Evolutionary conservation across 2,888 invertebrate species (phyloP), one percentile per base, ranked within the genome.

Genomic region (Charanyca ferruginea): DNA sequence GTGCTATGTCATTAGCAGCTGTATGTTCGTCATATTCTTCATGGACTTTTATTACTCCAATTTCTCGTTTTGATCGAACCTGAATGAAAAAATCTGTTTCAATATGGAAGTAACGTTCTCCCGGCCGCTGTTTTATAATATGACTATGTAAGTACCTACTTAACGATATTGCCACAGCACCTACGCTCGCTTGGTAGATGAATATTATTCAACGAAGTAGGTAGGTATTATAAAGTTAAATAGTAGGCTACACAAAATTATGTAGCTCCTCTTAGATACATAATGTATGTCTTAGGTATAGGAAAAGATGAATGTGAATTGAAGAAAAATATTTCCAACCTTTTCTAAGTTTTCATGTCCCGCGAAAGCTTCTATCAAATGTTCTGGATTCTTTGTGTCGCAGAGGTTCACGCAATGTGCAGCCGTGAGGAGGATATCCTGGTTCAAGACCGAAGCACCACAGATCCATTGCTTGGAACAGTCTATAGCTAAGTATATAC

Each of bases 381-480:
- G 65, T 3, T 20, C 35, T 13, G 67, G 44, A 6, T 68, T 45
- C 3, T 16, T 8, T 5, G 25, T 22, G 18, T 68, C 25, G 11
- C 68, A 65, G 3, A 16, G 3, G 6, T 28, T 25, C 11, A 54
- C 35, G 28, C 68, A 65, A 28, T 67, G 54, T n/a, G 53, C 66
- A 6, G 64, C 65, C 0, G 64, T 65, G 35, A 65, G 22, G 18
- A 65, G 65, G 83, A 87, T 41, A 8, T 60, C 55, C 23, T 87
- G 86, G 44, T 85, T 87, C 22, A 89, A 38, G 8, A 88, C 64
- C 0, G 88, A 80, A 0, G 80, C 66, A 0, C 87, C 86, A 48
- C 87, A 89, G 0, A 79, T 54, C 44, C 65, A 65, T 16, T 35
- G 45, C 0, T 18, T 38, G 0, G 28, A 38, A 8, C 65, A 65